Evolutionary conservation across 2,888 invertebrate genomes (phyloP).

Genomic region (Cephus nigrinus): DNA sequence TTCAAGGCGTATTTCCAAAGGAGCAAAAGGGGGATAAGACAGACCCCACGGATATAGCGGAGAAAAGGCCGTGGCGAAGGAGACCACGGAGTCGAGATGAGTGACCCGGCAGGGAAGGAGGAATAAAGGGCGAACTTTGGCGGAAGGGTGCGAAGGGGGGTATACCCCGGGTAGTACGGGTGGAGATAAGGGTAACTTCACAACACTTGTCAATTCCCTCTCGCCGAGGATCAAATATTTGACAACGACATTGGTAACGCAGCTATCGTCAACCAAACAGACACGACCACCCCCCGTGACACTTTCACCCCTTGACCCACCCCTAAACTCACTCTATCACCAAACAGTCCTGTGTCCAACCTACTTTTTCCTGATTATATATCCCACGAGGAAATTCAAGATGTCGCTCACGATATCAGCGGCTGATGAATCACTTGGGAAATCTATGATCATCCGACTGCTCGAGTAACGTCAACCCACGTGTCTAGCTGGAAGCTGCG

Average conservation of each 20-base stretch:
- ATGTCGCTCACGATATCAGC: not conserved
- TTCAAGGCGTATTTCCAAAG: not conserved
- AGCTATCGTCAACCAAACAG: not conserved
- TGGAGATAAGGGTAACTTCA: not conserved
- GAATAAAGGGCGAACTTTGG: not conserved
- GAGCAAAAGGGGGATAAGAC: not conserved
- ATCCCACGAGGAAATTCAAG: not conserved
- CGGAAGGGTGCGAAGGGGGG: not conserved
- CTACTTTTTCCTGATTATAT: not conserved
- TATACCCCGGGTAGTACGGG: not conserved
- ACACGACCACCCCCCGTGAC: not conserved
- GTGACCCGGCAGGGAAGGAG: not conserved
- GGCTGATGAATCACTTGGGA: not conserved
- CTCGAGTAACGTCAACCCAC: not conserved
- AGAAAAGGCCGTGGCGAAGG: not conserved
- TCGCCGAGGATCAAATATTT: not conserved
- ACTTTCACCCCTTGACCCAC: not conserved
- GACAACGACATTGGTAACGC: not conserved
- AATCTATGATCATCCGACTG: not conserved
- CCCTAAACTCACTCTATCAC: not conserved
- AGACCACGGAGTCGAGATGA: not conserved
- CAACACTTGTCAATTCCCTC: not conserved
- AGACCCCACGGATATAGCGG: not conserved
- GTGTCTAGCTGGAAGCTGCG: not conserved
- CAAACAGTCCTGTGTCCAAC: not conserved